Evolutionary conservation across 2,888 invertebrate genomes (phyloP).

Genomic region (Crossocerus cetratus): DNA sequence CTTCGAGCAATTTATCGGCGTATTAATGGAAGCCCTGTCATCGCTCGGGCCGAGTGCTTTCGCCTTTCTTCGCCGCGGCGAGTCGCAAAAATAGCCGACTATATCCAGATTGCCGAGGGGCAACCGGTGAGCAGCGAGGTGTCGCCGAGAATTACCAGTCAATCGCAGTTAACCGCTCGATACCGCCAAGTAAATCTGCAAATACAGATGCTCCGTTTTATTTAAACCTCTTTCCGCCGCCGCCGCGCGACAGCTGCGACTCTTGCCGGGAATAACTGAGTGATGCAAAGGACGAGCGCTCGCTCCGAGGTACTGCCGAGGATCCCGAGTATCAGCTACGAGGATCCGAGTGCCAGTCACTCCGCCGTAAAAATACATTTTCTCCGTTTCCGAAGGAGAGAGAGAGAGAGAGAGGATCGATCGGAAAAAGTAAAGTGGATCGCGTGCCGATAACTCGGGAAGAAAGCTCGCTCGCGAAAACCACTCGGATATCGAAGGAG

Average conservation of each 20-base stretch:
- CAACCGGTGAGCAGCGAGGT: too few relatives aligned
- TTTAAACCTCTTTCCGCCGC: too few relatives aligned
- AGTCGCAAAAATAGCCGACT: neutral
- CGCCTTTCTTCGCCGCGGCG: neutral
- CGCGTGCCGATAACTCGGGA: constrained; percentile 50
- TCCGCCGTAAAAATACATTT: constrained; percentile 50
- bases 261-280: constrained; percentile 42
- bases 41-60: neutral
- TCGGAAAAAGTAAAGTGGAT: constrained; percentile 19
- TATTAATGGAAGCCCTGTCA: constrained; percentile 10
- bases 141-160: too few relatives aligned
- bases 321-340: constrained; percentile 46
- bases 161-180: too few relatives aligned
- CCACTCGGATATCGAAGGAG: constrained; percentile 29
- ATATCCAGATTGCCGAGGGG: too few relatives aligned
- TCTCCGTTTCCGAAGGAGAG: too few relatives aligned
- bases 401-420: too few relatives aligned
- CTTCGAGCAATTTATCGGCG: constrained; percentile 10
- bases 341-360: constrained; percentile 16
- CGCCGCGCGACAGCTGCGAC: neutral
- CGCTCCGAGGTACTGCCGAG: constrained; percentile 43
- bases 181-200: too few relatives aligned
- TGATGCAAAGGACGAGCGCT: constrained; percentile 29
- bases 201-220: too few relatives aligned
- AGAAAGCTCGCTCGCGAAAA: constrained; percentile 48